phyloP scores from a whole-genome alignment of 2,888 invertebrate genomes.

The Dasysyrphus albostriatus region DNA sequence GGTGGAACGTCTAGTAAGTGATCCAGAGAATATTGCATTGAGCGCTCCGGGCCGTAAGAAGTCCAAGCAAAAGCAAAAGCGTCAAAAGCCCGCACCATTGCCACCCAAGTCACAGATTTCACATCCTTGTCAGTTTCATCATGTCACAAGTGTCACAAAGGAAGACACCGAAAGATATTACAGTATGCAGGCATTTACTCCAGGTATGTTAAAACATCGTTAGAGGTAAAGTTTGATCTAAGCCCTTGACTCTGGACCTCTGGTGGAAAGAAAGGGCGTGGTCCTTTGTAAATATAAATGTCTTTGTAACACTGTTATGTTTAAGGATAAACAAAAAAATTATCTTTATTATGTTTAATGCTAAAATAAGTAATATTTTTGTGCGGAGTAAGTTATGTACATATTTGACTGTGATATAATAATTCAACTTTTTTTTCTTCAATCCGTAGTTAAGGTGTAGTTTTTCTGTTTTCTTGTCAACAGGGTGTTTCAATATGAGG shows the following conservation, averaged over 20 bases:
- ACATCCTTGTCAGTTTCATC: slow-evolving; percentile 93
- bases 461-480: slow-evolving; percentile 27
- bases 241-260: background rate
- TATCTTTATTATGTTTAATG: slow-evolving; percentile 56
- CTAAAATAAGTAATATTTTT: slow-evolving; percentile 49
- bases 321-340: slow-evolving; percentile 50
- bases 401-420: slow-evolving; percentile 71
- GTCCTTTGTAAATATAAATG: slow-evolving; percentile 65
- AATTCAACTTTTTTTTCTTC: slow-evolving; percentile 54
- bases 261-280: background rate
- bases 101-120: slow-evolving; percentile 93
- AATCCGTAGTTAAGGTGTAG: slow-evolving; percentile 31
- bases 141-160: slow-evolving; percentile 90
- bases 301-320: slow-evolving; percentile 32
- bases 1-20: slow-evolving; percentile 88
- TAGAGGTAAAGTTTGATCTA: slow-evolving; percentile 76
- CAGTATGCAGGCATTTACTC: slow-evolving; percentile 88
- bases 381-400: slow-evolving; percentile 61
- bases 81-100: slow-evolving; percentile 86
- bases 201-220: slow-evolving; percentile 80
- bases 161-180: slow-evolving; percentile 88
- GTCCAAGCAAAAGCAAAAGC: slow-evolving; percentile 86
- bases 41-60: slow-evolving; percentile 87
- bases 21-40: slow-evolving; percentile 91
- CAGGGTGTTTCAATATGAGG: slow-evolving; percentile 1